These are phyloP conservation scores for Gymnoscopelus braueri DNA, from an alignment of 2,797 vertebrate species.

Conservation along the genomic window DNA sequence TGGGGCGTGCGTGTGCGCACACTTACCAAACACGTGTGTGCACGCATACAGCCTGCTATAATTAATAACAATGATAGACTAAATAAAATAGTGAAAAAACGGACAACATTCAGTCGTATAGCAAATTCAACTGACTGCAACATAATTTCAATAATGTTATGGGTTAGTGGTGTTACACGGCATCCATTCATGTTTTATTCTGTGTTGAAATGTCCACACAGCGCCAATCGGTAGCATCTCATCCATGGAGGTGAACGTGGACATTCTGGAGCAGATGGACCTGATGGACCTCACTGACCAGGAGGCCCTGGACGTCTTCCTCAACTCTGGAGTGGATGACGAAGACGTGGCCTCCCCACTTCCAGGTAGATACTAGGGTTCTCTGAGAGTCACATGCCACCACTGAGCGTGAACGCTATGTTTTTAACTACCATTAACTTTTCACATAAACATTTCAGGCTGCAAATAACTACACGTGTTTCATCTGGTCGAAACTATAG, in stretches of 20 bases:
- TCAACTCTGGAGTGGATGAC: conserved; percentile 84
- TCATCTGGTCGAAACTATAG: too few relatives aligned
- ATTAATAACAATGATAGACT: too few relatives aligned
- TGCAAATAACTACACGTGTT: too few relatives aligned
- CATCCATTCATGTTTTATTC: neutral
- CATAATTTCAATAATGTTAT: too few relatives aligned
- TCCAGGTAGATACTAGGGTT: conserved; percentile 72
- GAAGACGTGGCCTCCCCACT: conserved; percentile 67
- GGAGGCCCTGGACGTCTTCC: conserved; percentile 90
- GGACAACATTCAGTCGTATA: too few relatives aligned
- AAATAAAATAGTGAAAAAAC: too few relatives aligned
- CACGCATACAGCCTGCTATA: too few relatives aligned
- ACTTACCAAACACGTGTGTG: too few relatives aligned
- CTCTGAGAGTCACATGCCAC: neutral
- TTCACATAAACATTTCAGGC: neutral
- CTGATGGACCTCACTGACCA: conserved; percentile 92
- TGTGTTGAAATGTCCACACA: conserved; percentile 48
- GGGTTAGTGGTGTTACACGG: too few relatives aligned
- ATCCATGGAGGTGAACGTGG: conserved; percentile 95
- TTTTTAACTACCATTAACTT: neutral
- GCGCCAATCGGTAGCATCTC: conserved; percentile 94
- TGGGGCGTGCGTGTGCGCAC: too few relatives aligned
- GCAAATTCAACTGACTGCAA: too few relatives aligned
- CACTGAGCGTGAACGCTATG: neutral
- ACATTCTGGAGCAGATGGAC: conserved; percentile 92